Conservation (phyloP, 2,888 invertebrate species). For the Drosophila nigricruria region DNA sequence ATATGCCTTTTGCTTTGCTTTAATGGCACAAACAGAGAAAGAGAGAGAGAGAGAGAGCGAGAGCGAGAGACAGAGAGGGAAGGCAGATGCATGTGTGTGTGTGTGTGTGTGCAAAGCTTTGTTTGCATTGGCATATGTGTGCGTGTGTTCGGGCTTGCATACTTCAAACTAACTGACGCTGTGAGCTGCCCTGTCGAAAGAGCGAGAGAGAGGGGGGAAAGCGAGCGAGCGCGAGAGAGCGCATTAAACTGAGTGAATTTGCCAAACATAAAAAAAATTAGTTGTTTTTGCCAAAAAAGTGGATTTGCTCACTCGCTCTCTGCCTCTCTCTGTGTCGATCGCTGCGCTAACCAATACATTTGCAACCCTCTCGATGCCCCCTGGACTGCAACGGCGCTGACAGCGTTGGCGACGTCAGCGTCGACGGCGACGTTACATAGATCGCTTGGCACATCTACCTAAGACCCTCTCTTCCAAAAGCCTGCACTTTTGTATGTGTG, state of each 20-base stretch:
- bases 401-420: constrained; percentile 19
- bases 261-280: constrained; percentile 40
- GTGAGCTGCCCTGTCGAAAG: constrained; percentile 22
- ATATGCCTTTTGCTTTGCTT: constrained; percentile 33
- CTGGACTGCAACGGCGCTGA: constrained; percentile 34
- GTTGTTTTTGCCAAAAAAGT: constrained; percentile 21
- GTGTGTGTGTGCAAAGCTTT: constrained; percentile 17
- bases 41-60: background rate
- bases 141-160: constrained; percentile 32
- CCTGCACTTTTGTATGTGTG: constrained; percentile 6
- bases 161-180: constrained; percentile 48
- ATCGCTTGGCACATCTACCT: constrained; percentile 39
- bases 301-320: background rate
- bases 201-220: background rate
- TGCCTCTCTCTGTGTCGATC: constrained; percentile 15
- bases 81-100: background rate
- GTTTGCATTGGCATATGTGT: constrained; percentile 11
- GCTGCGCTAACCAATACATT: constrained; percentile 42
- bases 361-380: constrained; percentile 38
- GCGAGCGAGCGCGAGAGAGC: background rate
- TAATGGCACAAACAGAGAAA: background rate
- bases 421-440: constrained; percentile 47
- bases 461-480: constrained; percentile 11
- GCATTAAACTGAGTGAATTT: constrained; percentile 42
- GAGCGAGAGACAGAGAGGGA: no score